These are phyloP conservation scores for Hippolais icterina DNA, from an alignment of 2,113 vertebrate genomes.

Conservation along the genomic window DNA sequence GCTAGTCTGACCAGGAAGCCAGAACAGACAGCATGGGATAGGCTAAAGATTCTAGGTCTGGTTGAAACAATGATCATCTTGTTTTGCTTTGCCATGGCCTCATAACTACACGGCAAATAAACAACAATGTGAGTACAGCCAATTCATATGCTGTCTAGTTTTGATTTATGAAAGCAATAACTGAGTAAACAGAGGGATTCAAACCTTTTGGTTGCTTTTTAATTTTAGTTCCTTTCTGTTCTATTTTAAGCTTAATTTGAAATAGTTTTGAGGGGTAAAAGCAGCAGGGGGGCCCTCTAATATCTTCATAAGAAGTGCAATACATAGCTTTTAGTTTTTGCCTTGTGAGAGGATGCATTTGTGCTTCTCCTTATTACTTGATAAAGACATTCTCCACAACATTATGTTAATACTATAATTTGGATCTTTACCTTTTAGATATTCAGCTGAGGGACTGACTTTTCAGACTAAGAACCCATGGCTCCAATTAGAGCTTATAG, in stretches of 20 bases:
- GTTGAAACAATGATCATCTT: constrained; percentile 22
- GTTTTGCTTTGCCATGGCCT: constrained; percentile 5
- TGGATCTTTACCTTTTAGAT: neutral
- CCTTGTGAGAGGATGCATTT: neutral
- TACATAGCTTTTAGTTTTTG: neutral
- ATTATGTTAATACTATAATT: neutral
- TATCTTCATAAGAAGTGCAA: neutral
- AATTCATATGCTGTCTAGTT: constrained; percentile 38
- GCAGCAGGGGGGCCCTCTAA: neutral
- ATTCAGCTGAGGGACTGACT: neutral
- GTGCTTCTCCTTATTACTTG: neutral
- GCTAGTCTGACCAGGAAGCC: neutral
- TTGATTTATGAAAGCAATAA: constrained; percentile 59
- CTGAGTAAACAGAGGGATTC: neutral
- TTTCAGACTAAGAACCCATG: neutral
- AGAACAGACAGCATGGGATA: neutral
- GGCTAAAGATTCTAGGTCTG: neutral
- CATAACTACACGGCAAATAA: constrained; percentile 7
- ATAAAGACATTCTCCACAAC: neutral
- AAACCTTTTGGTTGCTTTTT: constrained; percentile 28
- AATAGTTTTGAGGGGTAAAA: neutral
- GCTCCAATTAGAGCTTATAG: neutral
- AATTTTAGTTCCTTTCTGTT: constrained; percentile 20
- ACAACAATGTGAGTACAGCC: constrained; percentile 4
- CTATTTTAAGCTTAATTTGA: constrained; percentile 37